These are phyloP conservation scores for Pollicipes pollicipes DNA, from an alignment of 1,140 invertebrate genomes.

Conservation along the genomic window DNA sequence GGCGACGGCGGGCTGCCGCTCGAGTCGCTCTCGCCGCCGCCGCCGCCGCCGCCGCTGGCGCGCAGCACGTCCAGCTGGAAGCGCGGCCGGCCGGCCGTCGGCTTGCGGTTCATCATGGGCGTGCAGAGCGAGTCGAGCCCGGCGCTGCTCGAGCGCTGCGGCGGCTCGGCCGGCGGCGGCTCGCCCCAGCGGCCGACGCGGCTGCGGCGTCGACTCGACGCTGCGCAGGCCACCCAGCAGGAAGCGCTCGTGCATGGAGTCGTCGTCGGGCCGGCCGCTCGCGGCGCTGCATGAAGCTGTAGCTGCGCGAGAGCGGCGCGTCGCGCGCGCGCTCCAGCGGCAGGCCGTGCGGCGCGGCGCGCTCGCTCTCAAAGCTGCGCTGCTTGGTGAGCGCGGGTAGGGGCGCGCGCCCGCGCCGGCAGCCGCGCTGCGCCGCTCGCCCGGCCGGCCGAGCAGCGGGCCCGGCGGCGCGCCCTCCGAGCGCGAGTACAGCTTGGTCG, in stretches of 20 bases:
- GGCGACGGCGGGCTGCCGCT: slow-evolving; percentile 9
- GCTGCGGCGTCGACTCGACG: slow-evolving; percentile 28
- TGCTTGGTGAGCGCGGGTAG: neutral
- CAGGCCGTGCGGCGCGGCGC: neutral
- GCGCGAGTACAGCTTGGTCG: neutral
- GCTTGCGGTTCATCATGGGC: slow-evolving; percentile 21
- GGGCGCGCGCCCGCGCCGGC: no score
- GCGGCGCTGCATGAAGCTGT: slow-evolving; percentile 47
- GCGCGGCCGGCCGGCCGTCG: slow-evolving; percentile 19
- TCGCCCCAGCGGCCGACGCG: slow-evolving; percentile 24
- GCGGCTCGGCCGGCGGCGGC: slow-evolving; percentile 26
- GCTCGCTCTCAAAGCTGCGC: neutral
- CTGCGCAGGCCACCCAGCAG: slow-evolving; percentile 31
- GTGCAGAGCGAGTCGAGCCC: slow-evolving; percentile 21
- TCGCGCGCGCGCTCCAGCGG: neutral
- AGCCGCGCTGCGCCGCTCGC: neutral
- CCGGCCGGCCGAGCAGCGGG: no score
- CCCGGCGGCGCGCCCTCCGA: no score
- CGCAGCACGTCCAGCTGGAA: slow-evolving; percentile 12
- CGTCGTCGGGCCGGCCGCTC: slow-evolving; percentile 31
- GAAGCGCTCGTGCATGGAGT: slow-evolving; percentile 66
- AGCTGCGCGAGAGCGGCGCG: slow-evolving; percentile 38
- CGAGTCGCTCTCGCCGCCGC: slow-evolving; percentile 14
- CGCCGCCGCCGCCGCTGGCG: slow-evolving; percentile 21
- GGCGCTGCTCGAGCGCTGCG: slow-evolving; percentile 14